Base-by-base conservation (phyloP, 2,113 vertebrate species). In the Sylvia atricapilla region DNA sequence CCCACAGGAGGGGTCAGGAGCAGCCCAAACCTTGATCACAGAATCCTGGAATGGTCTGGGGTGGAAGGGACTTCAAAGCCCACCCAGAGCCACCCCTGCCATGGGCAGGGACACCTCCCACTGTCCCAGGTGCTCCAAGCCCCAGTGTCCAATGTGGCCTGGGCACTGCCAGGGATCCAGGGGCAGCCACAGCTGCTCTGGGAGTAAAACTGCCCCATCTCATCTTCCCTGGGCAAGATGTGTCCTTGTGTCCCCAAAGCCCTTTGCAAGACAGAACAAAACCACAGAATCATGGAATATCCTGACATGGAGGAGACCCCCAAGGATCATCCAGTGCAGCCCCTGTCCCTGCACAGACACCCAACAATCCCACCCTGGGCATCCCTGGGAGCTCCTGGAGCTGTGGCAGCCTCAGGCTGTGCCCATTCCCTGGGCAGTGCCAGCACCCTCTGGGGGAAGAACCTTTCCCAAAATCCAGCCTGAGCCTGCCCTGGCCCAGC, bases 51-150 rank as follows among this genome's bases (percentile, higher is more conserved):
- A 33, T 24, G 44, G 10, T 6, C 0, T 35, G 66, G 30, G 9
- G 5, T 27, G 35, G 44, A 12, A 81, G 3, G 43, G 44, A 37
- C 37, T 1, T 33, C 0, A 37, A 33, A 73, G 1, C 18, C 4
- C 67, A 27, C 0, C 59, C 25, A 20, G 14, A 23, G 5, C 72
- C n/a, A 9, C 15, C n/a, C 31, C 63, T 28, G 46, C 84, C 64
- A 28, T 16, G 63, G 63, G 56, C 64, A 78, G 74, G 74, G 84
- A 70, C 74, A 39, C 23, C 35, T 74, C 0, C n/a, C 69, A 24
- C 50, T 39, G 19, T 33, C n/a, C 43, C 69, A 56, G 59, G 82
- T 16, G 60, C 60, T 43, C 52, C 70, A 1, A 66, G 18, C 64
- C 63, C 53, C 11, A 18, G 4, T 58, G n/a, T 59, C 64, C 79